Evolutionary conservation across 2,888 invertebrate species (phyloP).

Genomic region (Tigriopus californicus): DNA sequence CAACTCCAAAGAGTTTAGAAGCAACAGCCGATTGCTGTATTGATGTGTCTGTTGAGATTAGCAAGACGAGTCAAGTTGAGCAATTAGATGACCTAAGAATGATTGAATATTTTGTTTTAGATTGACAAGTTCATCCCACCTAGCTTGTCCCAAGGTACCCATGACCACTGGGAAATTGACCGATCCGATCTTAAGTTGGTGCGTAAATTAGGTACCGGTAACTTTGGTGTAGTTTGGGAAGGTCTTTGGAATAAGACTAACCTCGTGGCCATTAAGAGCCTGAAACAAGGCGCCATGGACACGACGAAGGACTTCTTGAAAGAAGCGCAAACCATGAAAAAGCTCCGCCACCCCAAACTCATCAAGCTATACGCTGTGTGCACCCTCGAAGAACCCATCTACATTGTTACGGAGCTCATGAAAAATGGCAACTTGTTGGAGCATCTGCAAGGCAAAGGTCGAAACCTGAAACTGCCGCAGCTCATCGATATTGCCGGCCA

Average conservation of each 20-base stretch:
- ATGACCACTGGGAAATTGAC: slow-evolving; percentile 37
- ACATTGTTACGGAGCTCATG: slow-evolving; percentile 39
- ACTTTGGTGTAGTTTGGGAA: slow-evolving; percentile 41
- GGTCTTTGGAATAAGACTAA: slow-evolving; percentile 39
- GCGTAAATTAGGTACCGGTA: slow-evolving; percentile 36
- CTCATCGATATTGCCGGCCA: slow-evolving; percentile 97
- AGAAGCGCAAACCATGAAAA: slow-evolving; percentile 41
- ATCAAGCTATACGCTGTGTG: slow-evolving; percentile 40
- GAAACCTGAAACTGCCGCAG: slow-evolving; percentile 71
- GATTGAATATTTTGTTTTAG: slow-evolving; percentile 19
- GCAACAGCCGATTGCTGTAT: background rate
- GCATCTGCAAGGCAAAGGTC: slow-evolving; percentile 49
- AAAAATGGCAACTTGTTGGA: slow-evolving; percentile 36
- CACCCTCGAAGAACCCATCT: slow-evolving; percentile 38
- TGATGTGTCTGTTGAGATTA: too few relatives aligned
- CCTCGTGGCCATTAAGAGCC: slow-evolving; percentile 38
- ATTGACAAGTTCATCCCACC: slow-evolving; percentile 35
- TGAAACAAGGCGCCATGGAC: slow-evolving; percentile 36
- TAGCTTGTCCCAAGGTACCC: slow-evolving; percentile 36
- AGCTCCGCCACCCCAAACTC: slow-evolving; percentile 34
- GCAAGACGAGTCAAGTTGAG: too few relatives aligned
- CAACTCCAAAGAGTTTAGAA: too few relatives aligned
- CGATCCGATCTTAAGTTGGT: slow-evolving; percentile 33
- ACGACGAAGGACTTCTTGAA: slow-evolving; percentile 38
- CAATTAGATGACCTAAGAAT: too few relatives aligned